Evolutionary conservation across 2,113 vertebrate genomes (phyloP), one percentile per base, ranked within the genome.

Genomic region (Microtus ochrogaster): DNA sequence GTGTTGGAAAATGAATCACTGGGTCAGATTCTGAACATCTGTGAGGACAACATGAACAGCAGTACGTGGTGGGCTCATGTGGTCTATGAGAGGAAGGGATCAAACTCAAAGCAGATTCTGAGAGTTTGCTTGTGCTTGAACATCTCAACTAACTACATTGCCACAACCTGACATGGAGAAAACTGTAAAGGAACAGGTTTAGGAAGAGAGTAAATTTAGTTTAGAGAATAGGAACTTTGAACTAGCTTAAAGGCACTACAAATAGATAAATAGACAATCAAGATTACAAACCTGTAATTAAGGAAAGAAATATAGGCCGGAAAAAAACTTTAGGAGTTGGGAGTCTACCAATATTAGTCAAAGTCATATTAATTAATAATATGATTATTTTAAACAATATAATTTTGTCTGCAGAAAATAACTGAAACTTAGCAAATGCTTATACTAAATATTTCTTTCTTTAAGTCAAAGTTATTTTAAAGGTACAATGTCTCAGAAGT

Each of bases 391-490:
- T 17, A 16, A 90, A 94, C 7, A 72, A 26, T 77, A 41, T n/a
- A 68, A 83, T 12, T 77, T 86, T 8, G 61, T 2, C 28, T 92
- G 11, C 61, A 90, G 47, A 22, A 95, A 85, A 90, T 63, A 36
- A 72, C 63, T 93, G 70, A 76, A 66, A 77, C 1, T 63, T 92
- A 86, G 77, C 78, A n/a, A 95, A 86, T 41, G 30, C 6, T 96
- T 66, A 30, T 30, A 96, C 28, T 70, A 74, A 89, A 68, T 89
- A 81, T 10, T 58, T 47, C 81, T 7, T 88, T 26, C 17, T 94
- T 55, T 87, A 65, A 76, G 78, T 52, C 49, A 92, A 96, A 68
- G 76, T 52, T 93, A 84, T 90, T 10, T 26, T 72, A 49, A 81
- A 96, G 81, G 24, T 83, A 41, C 84, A 89, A 65, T 28, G 26